Conservation (phyloP, 2,797 vertebrate genomes). For the Trachops cirrhosus region DNA sequence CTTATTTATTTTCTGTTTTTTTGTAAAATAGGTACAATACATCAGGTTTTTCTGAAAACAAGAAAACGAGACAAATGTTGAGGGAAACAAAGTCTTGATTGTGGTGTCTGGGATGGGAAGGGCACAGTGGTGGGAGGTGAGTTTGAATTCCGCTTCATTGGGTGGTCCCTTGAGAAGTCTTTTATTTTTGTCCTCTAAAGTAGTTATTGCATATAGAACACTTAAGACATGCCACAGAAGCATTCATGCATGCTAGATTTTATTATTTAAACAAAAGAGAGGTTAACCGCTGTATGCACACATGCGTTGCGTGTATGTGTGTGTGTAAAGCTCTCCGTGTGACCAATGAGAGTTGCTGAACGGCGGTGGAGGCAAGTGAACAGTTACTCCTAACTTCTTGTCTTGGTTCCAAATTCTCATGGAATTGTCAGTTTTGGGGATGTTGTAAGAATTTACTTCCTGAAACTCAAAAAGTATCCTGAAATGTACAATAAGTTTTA, state of each 20-base stretch:
- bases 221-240: not conserved
- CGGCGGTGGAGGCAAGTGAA: not conserved
- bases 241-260: not conserved
- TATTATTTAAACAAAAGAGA: not conserved
- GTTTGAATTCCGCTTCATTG: not conserved
- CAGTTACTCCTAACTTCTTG: not conserved
- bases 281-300: not conserved
- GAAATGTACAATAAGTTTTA: not conserved
- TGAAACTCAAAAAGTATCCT: not conserved
- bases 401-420: not conserved
- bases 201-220: not conserved
- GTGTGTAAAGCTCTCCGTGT: not conserved
- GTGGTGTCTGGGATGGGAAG: not conserved
- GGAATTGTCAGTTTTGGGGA: not conserved
- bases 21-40: not conserved
- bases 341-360: not conserved
- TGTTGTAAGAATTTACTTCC: not conserved
- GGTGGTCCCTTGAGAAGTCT: conserved; percentile 36
- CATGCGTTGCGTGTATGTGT: not conserved
- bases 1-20: conserved; percentile 1
- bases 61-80: conserved; percentile 2
- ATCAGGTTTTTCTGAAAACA: conserved; percentile 27
- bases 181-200: conserved; percentile 28
- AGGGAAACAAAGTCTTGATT: not conserved
- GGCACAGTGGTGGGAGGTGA: not conserved